A percentile compares a stretch with the other conserved stretches of the same genome.
Evolutionary conservation across 2,113 vertebrate genomes (phyloP).

Genomic region (Chlamydotis undulata): DNA sequence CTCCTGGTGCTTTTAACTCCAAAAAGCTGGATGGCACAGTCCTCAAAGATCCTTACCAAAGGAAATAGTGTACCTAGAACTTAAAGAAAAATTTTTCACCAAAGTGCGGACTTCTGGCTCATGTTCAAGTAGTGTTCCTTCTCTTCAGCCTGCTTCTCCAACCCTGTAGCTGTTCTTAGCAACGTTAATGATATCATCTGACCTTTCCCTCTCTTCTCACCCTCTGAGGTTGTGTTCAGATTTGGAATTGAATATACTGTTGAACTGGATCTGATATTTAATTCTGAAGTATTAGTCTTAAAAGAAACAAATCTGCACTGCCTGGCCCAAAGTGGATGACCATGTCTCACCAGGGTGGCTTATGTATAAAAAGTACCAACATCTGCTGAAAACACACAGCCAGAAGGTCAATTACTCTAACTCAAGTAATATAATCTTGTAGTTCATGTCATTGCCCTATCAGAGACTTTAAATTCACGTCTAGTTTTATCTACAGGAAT

Average conservation of each 20-base stretch:
- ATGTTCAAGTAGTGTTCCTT: background rate
- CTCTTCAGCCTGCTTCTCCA: background rate
- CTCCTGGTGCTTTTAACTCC: background rate
- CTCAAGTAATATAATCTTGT: background rate
- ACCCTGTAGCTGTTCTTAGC: background rate
- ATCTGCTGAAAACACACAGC: background rate
- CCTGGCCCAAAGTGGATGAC: background rate
- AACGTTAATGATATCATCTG: background rate
- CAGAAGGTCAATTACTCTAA: background rate
- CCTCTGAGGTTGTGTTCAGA: background rate
- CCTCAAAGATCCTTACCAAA: background rate
- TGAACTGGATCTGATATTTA: background rate
- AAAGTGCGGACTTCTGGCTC: background rate
- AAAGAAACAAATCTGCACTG: background rate
- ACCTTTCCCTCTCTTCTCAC: slow-evolving; percentile 14
- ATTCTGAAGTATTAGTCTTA: background rate
- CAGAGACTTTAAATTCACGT: background rate
- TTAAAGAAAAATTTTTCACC: background rate
- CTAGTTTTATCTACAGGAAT: background rate
- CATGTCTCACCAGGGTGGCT: background rate
- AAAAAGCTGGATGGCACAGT: background rate
- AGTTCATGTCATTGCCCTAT: background rate
- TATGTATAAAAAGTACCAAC: background rate
- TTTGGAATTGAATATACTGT: background rate
- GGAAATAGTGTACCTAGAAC: background rate